Evolutionary conservation across 1,140 invertebrate species (phyloP).

Genomic region (Frieseomelitta varia): DNA sequence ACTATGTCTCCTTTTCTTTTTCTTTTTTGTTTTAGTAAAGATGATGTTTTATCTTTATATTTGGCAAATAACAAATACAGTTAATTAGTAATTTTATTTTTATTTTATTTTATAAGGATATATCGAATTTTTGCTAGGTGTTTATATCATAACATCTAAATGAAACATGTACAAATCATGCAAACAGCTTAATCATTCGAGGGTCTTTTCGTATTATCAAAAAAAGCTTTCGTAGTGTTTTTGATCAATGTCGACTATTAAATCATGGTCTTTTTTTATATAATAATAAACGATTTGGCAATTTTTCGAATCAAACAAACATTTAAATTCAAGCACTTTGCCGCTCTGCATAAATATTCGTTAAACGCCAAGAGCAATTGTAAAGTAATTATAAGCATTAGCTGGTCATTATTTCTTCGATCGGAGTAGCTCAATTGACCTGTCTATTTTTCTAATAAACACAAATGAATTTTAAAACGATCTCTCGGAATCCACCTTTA

Average conservation of each 20-base stretch:
- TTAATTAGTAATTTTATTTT: conserved; percentile 42
- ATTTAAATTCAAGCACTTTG: conserved; percentile 25
- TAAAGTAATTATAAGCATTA: background rate
- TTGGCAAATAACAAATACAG: conserved; percentile 13
- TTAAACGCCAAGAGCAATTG: background rate
- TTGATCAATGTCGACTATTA: conserved; percentile 30
- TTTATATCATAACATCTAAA: conserved; percentile 41
- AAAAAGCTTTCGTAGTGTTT: background rate
- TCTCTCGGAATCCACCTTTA: too few relatives aligned
- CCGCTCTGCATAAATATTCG: background rate
- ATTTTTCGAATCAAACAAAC: conserved; percentile 24
- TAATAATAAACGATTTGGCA: conserved; percentile 15
- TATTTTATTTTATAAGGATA: conserved; percentile 59
- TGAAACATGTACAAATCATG: conserved; percentile 35
- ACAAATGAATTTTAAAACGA: background rate
- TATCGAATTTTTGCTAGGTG: conserved; percentile 60
- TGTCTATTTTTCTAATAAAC: background rate
- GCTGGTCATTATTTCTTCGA: conserved; percentile 6
- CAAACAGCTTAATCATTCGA: background rate
- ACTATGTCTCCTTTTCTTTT: conserved; percentile 19
- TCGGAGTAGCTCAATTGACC: conserved; percentile 52
- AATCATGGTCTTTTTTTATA: conserved; percentile 7
- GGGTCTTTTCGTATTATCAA: background rate
- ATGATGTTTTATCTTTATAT: conserved; percentile 44
- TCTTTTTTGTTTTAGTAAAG: conserved; percentile 31